Evolutionary conservation across 2,888 invertebrate genomes (phyloP).

Genomic region (Zygogramma bicolorata): DNA sequence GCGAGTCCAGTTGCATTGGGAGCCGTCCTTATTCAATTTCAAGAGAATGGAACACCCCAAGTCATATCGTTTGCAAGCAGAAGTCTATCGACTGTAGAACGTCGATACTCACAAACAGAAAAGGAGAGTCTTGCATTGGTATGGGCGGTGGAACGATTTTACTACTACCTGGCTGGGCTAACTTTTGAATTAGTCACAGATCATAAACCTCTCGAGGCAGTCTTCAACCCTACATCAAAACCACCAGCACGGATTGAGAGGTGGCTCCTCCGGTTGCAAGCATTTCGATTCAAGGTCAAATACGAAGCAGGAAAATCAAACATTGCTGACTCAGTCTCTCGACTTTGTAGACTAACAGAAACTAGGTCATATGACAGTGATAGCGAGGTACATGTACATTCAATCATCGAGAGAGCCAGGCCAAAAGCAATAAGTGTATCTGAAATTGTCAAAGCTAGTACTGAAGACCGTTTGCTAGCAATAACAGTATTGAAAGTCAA

Average conservation of each 20-base stretch:
- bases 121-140: no score
- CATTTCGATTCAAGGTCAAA: constrained; percentile 38
- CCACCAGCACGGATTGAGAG: constrained; percentile 45
- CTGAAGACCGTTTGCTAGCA: no score
- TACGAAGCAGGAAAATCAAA: constrained; percentile 41
- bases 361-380: constrained; percentile 28
- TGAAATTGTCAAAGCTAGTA: no score
- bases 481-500: no score
- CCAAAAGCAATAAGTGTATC: no score
- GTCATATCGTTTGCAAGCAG: constrained; percentile 52
- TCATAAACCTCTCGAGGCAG: constrained; percentile 60
- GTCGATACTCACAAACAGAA: no score
- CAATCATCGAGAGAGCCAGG: constrained; percentile 29
- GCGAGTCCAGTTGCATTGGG: constrained; percentile 52
- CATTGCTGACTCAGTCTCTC: constrained; percentile 49
- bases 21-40: constrained; percentile 52
- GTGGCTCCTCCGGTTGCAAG: constrained; percentile 46
- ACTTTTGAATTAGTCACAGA: constrained; percentile 60
- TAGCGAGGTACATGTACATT: constrained; percentile 36
- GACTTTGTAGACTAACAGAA: constrained; percentile 27
- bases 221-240: constrained; percentile 51
- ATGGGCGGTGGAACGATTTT: constrained; percentile 63
- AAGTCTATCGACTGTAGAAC: no score
- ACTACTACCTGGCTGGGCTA: constrained; percentile 62
- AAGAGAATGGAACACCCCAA: constrained; percentile 36